Evolutionary conservation across 2,113 vertebrate genomes (phyloP), one percentile per base, ranked within the genome.

Genomic region (Ctenodactylus gundi): DNA sequence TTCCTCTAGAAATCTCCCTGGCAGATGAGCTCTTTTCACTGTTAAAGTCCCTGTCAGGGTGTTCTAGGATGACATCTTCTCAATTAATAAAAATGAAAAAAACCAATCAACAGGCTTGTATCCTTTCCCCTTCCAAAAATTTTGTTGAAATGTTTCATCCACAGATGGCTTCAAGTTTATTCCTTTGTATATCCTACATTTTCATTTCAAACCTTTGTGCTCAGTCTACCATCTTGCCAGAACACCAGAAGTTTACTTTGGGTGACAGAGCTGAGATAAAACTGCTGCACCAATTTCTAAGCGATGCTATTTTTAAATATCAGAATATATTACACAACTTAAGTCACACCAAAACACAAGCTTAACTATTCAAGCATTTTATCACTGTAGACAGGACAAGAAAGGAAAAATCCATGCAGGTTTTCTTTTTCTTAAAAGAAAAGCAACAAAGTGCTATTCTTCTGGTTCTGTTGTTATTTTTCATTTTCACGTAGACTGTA

Each of bases 401-500:
- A 95, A 94, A 11, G n/a, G 39, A 39, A 95, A 76, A 94, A 92
- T 81, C 82, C 21, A 84, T 39, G n/a, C 57, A 91, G 64, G 4
- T 44, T 91, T 96, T 82, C 53, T 92, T 93, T 90, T 81, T 72
- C 88, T 77, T 44, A 70, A 46, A 85, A 77, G 91, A 72, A 64
- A 85, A 65, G 44, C 27, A 93, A 94, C 62, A 89, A 57, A 96
- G 53, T 85, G 31, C 60, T 86, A 67, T 81, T 95, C 67, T 92
- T 96, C 51, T 85, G 34, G 49, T 82, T 41, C 82, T 91, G 68
- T 64, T 95, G 91, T 84, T 94, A 95, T 94, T 96, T 95, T 97
- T 96, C 60, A 94, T 96, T 94, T 96, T 94, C 76, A 95, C 96
- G 68, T 81, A 93, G 51, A 94, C 91, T 90, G 75, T 62, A 95